phyloP scores from a whole-genome alignment of 2,888 invertebrate genomes.

The Abrostola tripartita region DNA sequence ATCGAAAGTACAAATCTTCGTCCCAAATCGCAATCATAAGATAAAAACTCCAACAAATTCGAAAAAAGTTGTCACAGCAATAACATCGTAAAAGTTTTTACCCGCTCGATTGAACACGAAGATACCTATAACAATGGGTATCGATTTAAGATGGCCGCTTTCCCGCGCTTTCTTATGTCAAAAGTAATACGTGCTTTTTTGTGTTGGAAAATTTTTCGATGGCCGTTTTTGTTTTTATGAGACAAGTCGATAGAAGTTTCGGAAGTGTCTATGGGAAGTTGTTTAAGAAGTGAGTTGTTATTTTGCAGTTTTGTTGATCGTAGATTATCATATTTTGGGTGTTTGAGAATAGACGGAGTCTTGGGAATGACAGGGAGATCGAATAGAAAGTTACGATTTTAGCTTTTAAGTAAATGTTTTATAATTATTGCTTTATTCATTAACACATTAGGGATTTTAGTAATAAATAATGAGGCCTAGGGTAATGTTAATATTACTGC shows the following conservation, averaged over 20 bases:
- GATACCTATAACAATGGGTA: conserved; percentile 64
- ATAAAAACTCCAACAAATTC: conserved; percentile 61
- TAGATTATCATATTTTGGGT: not conserved
- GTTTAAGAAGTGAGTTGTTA: not conserved
- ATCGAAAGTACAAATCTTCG: conserved; percentile 43
- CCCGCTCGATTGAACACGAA: conserved; percentile 65
- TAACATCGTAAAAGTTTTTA: conserved; percentile 63
- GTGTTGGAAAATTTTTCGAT: conserved; percentile 30
- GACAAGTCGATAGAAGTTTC: conserved; percentile 17
- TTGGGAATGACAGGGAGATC: not conserved
- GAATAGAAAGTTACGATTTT: too few species aligned
- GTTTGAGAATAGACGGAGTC: not conserved
- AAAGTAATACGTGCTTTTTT: conserved; percentile 53
- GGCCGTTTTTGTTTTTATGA: conserved; percentile 31
- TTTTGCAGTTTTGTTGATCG: not conserved
- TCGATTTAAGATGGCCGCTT: conserved; percentile 68
- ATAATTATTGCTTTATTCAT: too few species aligned
- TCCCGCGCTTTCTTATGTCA: conserved; percentile 71
- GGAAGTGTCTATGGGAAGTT: conserved; percentile 14
- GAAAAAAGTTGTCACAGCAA: conserved; percentile 52
- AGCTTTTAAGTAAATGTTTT: too few species aligned
- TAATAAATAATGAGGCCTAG: too few species aligned
- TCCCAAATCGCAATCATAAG: conserved; percentile 51
- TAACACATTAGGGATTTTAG: too few species aligned
- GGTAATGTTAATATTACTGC: too few species aligned